Percentiles rank a stretch among this genome's conserved stretches.
These are phyloP conservation scores for Rhynchomys soricoides DNA, from an alignment of 2,113 vertebrate species.

Conservation along the genomic window DNA sequence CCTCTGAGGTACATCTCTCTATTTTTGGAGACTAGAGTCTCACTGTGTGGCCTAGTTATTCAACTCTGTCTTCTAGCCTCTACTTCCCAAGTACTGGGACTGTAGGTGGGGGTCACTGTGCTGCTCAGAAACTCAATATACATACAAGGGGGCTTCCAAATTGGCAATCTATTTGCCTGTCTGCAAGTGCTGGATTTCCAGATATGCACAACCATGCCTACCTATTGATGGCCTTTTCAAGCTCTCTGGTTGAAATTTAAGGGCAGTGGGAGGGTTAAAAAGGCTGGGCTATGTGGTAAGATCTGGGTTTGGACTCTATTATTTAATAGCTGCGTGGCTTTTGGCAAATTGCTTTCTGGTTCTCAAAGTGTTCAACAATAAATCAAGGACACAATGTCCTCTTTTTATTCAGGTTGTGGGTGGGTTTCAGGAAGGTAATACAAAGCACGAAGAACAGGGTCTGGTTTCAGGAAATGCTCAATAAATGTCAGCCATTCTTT, in stretches of 20 bases:
- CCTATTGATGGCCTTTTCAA: not conserved
- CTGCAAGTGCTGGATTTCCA: not conserved
- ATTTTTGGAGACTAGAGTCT: not conserved
- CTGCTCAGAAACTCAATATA: not conserved
- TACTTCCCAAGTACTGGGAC: not conserved
- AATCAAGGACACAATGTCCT: not conserved
- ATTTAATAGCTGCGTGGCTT: not conserved
- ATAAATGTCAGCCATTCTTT: conserved; percentile 23
- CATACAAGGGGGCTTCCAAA: not conserved
- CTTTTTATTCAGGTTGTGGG: not conserved
- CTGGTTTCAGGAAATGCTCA: conserved; percentile 9
- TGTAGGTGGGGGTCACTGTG: not conserved
- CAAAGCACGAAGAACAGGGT: not conserved
- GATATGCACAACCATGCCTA: not conserved
- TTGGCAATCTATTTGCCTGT: not conserved
- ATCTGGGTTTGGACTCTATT: not conserved
- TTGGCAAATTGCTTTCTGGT: conserved; percentile 19
- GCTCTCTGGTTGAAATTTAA: not conserved
- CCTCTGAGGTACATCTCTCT: not conserved
- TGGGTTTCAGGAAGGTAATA: conserved; percentile 30
- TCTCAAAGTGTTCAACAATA: conserved; percentile 48
- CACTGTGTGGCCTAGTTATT: not conserved
- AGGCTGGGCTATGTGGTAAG: not conserved
- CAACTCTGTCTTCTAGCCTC: not conserved
- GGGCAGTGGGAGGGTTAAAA: not conserved